phyloP scores from a whole-genome alignment of 1,140 invertebrate species.

The Drosophila lacertosa region DNA sequence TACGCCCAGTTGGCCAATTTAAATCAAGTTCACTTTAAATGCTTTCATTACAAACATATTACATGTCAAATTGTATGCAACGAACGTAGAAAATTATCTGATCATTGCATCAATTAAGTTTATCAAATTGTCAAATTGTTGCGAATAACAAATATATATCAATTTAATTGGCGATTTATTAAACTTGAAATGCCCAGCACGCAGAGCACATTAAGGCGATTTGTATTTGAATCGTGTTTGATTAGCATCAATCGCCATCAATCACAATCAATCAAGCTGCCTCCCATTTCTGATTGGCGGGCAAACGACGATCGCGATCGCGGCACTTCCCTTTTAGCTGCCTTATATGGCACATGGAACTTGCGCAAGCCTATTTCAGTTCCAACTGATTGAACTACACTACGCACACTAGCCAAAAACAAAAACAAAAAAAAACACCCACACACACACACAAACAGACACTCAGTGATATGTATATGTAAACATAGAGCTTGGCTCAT shows the following conservation, averaged over 20 bases:
- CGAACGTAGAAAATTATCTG: constrained; percentile 7
- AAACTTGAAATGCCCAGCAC: constrained; percentile 31
- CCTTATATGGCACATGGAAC: constrained; percentile 45
- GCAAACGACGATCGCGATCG: constrained; percentile 1
- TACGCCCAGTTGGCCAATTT: constrained; percentile 42
- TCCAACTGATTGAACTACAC: constrained; percentile 29
- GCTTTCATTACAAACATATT: not conserved
- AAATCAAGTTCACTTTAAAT: constrained; percentile 17
- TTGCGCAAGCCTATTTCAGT: constrained; percentile 44
- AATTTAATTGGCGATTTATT: not conserved
- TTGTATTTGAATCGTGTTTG: constrained; percentile 1
- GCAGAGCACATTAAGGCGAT: constrained; percentile 19
- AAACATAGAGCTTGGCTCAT: constrained; percentile 38
- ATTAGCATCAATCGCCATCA: constrained; percentile 26
- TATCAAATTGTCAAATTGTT: constrained; percentile 24
- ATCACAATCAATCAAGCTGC: constrained; percentile 50
- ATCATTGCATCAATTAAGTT: not conserved
- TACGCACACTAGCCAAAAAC: not conserved
- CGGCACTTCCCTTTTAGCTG: constrained; percentile 53
- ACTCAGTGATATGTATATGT: constrained; percentile 23
- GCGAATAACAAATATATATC: constrained; percentile 8
- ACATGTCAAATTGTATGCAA: constrained; percentile 8
- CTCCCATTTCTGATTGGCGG: constrained; percentile 36
- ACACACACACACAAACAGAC: constrained; percentile 18
- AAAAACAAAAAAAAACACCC: not conserved